A percentile compares a stretch with the other conserved stretches of the same genome.
These are phyloP conservation scores for Pegoplata infirma DNA, from an alignment of 2,888 invertebrate species.

Conservation along the genomic window DNA sequence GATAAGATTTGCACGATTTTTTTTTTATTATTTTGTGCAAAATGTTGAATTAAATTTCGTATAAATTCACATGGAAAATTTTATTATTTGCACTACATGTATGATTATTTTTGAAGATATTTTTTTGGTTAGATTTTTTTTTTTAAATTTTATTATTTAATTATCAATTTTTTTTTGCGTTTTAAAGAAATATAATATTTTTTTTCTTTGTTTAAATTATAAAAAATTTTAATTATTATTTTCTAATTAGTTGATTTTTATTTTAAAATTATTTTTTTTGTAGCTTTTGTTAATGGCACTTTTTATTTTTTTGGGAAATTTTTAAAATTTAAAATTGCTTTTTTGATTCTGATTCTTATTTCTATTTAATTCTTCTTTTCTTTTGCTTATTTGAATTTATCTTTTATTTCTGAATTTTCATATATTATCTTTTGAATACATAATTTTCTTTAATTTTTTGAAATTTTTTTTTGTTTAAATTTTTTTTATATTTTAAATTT, in stretches of 20 bases:
- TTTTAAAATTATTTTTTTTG: no score
- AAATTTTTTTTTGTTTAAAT: neutral
- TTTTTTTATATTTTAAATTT: neutral
- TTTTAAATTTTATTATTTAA: conserved; percentile 19
- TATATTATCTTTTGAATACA: no score
- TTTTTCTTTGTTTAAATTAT: neutral
- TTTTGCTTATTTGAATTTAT: no score
- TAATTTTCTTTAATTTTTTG: conserved; percentile 1
- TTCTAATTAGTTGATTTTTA: no score
- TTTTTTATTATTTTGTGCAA: no score
- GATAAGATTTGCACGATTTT: neutral
- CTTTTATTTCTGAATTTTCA: neutral
- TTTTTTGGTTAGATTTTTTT: neutral
- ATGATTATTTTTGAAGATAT: neutral
- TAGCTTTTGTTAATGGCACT: neutral
- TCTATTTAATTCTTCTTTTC: no score
- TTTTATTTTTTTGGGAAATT: neutral
- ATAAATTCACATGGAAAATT: no score
- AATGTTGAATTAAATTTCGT: neutral
- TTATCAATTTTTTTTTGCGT: conserved; percentile 24
- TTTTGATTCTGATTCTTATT: no score
- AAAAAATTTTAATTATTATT: neutral
- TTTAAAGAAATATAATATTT: conserved; percentile 13
- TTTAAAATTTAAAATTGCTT: no score
- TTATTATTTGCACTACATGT: neutral